Percentiles rank a stretch among this genome's conserved stretches.
Conservation (phyloP, 2,113 vertebrate genomes). For the Lophotis ruficrista region DNA sequence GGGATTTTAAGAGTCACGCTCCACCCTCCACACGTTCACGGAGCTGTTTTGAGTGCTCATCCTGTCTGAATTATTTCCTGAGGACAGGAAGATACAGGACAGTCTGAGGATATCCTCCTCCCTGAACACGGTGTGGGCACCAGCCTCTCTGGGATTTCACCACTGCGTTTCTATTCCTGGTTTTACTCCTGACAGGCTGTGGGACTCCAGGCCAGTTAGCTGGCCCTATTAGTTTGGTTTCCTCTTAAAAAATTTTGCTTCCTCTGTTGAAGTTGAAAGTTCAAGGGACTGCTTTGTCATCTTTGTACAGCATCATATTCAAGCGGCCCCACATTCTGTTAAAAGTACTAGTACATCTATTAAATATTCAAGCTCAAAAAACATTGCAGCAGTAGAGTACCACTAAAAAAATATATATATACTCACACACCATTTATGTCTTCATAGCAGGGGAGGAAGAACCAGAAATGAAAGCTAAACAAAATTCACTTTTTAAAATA, state of each 20-base stretch:
- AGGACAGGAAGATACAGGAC: slow-evolving; percentile 61
- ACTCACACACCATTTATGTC: not conserved
- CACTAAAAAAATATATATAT: not conserved
- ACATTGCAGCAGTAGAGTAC: not conserved
- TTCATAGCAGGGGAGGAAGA: not conserved
- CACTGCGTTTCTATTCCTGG: not conserved
- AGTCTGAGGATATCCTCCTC: slow-evolving; percentile 76
- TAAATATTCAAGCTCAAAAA: not conserved
- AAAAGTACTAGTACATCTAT: not conserved
- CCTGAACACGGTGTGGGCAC: not conserved
- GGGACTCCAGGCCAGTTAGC: not conserved
- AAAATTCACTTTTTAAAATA: not conserved
- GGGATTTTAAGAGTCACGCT: not conserved
- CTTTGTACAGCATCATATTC: not conserved
- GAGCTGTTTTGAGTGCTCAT: slow-evolving; percentile 52
- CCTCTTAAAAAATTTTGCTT: not conserved
- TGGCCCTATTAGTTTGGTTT: not conserved
- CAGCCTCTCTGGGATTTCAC: slow-evolving; percentile 10
- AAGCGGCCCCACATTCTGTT: not conserved
- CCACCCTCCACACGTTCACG: not conserved
- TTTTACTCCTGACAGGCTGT: not conserved
- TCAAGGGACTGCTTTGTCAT: not conserved
- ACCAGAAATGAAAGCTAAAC: not conserved
- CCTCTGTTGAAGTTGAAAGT: not conserved
- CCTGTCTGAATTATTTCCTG: slow-evolving; percentile 70